Conservation (phyloP, 1,140 invertebrate species). For the Akabosia matsudoensis region DNA sequence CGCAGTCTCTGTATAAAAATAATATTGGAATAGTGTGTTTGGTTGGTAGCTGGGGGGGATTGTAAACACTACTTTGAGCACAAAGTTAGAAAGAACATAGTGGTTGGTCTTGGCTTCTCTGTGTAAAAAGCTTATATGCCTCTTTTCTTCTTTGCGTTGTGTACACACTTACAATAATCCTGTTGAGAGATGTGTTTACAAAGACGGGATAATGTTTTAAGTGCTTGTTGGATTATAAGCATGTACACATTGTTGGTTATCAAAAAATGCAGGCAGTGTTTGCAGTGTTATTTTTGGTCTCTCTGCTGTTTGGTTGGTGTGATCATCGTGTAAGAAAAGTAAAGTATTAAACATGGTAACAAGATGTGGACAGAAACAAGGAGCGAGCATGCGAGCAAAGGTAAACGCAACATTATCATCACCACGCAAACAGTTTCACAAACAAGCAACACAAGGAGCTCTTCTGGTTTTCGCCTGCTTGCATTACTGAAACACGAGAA, state of each 20-base stretch:
- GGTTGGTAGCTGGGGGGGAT: neutral
- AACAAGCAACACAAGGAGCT: neutral
- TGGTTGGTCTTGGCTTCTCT: neutral
- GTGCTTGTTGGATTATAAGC: neutral
- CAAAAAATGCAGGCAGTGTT: neutral
- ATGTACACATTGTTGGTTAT: neutral
- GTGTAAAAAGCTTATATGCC: too few species aligned
- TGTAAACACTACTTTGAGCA: neutral
- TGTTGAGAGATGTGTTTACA: neutral
- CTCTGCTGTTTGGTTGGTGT: neutral
- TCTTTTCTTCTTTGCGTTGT: too few species aligned
- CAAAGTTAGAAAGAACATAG: neutral
- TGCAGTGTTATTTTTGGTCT: neutral
- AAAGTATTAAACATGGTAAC: neutral
- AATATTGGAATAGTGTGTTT: neutral
- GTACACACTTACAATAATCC: neutral
- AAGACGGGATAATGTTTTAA: neutral
- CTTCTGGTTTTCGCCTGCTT: neutral
- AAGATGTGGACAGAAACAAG: slow-evolving; percentile 16
- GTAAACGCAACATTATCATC: too few species aligned
- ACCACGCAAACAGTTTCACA: too few species aligned
- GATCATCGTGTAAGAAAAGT: neutral
- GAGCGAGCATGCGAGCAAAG: neutral
- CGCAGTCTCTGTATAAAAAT: neutral
- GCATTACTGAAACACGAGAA: slow-evolving; percentile 6